Base-by-base conservation (phyloP, 2,113 vertebrate genomes). In the Boulengeromyrus knoepffleri region DNA sequence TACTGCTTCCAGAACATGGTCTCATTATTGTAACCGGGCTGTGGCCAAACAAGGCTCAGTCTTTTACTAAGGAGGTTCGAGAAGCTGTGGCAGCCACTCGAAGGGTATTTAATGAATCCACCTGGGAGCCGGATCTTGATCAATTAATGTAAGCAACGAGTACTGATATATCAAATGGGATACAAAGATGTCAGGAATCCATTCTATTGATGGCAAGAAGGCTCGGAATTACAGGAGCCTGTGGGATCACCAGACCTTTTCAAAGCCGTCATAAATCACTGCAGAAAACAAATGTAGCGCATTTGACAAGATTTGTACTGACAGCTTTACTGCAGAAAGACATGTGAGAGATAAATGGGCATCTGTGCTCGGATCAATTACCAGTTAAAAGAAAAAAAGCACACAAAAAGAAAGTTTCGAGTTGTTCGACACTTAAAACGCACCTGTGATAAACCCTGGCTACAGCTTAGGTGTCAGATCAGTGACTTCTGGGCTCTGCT, bases 191-290 rank as follows among this genome's bases (percentile, higher is more conserved):
- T 96, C 95, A 97, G 95, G 96, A 96, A 96, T 96, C 96, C 96
- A 95, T 96, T 96, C 95, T 96, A 97, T 97, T 94, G 96, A 97
- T 95, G 96, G 95, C 95, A 93, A 95, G 96, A 96, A 96, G 96
- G 96, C 95, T 95, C 95, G 95, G 96, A 97, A 96, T 97, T 91
- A 96, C 94, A 94, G 94, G 94, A 97, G 96, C 96, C 96, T 96
- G 96, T 97, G 96, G 96, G 97, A 97, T 97, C 96, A 97, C 94
- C 95, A 97, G 96, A 97, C 96, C 97, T 97, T 97, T 97, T 97
- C 96, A 97, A 97, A 97, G 96, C 96, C 95, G 94, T 97, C 96
- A 97, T 97, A 97, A 97, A 97, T 97, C 97, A 97, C 95, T 91
- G 94, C 92, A 94, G 96, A 97, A 97, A 97, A 97, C 96, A 97